Base-by-base conservation (phyloP, 2,888 invertebrate genomes). In the Gortyna flavago region DNA sequence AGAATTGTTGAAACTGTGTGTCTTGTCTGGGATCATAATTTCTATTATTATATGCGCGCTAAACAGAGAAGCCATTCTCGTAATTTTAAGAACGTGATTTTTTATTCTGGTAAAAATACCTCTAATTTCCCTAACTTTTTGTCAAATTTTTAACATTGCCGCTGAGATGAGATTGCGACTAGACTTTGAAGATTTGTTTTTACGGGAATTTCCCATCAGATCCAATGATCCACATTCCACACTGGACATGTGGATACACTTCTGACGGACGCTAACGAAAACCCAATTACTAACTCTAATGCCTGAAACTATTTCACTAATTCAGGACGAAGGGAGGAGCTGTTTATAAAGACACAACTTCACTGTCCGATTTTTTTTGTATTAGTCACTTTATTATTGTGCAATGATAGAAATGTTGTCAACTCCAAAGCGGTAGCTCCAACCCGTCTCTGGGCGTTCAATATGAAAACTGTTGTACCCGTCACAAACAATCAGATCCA, bases 401-500 rank as follows among this genome's bases (percentile, higher is more conserved):
- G 21, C 29, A 75, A 66, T 51, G 1, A 41, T 59, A n/a, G 16
- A 65, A 13, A 67, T 13, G 44, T 25, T 35, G 18, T 35, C 21
- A 65, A 48, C 35, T 11, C 16, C 18, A 41, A n/a, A 57, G 25
- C 9, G n/a, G 2, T 9, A 18, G 38, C 16, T 41, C 3, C 0
- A 77, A 59, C 21, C 72, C 83, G 65, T 25, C 77, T 38, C 89
- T 85, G 87, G 16, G 0, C 35, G 61, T 78, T 74, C 18, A 80
- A 82, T 84, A 72, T 72, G 18, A 76, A 75, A 64, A 73, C 72
- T 75, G 70, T 72, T 70, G 29, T 54, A 62, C 57, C 54, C 72
- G 62, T 80, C 79, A 70, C 70, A 77, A 62, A 62, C 80, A 84
- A 81, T 82, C 83, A 77, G 44, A 44, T 67, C 41, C n/a, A 74